Evolutionary conservation across 2,113 vertebrate genomes (phyloP).

Genomic region (Neogobius melanostomus): DNA sequence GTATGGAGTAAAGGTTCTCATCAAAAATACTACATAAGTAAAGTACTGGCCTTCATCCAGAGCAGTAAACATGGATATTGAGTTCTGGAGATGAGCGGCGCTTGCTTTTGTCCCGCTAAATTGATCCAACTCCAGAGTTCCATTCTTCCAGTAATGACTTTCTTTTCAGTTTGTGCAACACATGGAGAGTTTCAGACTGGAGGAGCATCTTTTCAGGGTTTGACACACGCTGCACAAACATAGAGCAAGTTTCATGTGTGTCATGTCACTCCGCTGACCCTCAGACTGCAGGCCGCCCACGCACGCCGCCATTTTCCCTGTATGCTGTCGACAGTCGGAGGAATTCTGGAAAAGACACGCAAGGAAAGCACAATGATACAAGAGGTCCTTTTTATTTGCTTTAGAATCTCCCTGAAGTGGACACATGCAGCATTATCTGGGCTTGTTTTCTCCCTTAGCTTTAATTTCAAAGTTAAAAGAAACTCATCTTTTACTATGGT

Average conservation of each 20-base stretch:
- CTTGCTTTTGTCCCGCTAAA: background rate
- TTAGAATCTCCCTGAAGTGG: no score
- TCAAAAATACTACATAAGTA: no score
- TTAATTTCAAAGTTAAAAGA: no score
- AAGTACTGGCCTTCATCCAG: no score
- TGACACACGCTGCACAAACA: background rate
- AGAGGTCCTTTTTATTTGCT: no score
- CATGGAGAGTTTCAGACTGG: background rate
- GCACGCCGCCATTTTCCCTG: slow-evolving; percentile 20
- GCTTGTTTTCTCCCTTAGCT: background rate
- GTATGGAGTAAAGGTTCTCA: background rate
- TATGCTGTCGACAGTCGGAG: no score
- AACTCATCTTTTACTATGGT: no score
- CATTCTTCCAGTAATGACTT: background rate
- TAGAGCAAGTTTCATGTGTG: slow-evolving; percentile 4
- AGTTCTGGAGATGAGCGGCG: background rate
- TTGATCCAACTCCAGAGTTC: slow-evolving; percentile 5
- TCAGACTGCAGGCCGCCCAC: slow-evolving; percentile 20
- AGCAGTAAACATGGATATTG: background rate
- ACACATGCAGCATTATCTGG: no score
- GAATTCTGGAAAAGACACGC: no score
- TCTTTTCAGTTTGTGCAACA: background rate
- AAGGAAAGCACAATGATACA: no score
- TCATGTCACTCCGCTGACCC: slow-evolving; percentile 19
- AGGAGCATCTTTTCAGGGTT: background rate